Conservation (phyloP, 2,113 vertebrate species). For the Nothobranchius kuhntae region DNA sequence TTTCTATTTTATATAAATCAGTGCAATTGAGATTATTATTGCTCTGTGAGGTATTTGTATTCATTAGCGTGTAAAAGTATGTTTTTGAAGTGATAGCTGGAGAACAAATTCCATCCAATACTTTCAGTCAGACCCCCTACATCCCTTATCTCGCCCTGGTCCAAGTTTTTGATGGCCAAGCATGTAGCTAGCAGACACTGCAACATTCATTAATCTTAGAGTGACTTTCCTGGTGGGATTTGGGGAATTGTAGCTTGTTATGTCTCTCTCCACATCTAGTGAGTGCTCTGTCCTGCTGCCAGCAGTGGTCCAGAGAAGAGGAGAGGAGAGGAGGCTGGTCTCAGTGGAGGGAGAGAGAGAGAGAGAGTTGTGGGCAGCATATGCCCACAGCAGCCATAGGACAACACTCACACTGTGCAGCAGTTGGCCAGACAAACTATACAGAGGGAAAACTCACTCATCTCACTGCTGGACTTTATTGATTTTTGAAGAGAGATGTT, state of each 20-base stretch:
- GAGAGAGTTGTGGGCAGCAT: conserved; percentile 38
- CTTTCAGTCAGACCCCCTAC: conserved; percentile 3
- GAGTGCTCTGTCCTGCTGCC: conserved; percentile 52
- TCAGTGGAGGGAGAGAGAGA: conserved; percentile 19
- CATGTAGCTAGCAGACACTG: conserved; percentile 50
- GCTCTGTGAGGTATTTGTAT: not conserved
- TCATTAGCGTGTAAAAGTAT: not conserved
- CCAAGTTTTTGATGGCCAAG: conserved; percentile 46
- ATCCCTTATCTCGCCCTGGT: conserved; percentile 22
- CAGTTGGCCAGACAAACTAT: conserved; percentile 53
- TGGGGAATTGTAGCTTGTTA: conserved; percentile 60
- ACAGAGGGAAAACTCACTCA: conserved; percentile 30
- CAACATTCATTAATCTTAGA: conserved; percentile 69
- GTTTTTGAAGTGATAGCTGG: not conserved
- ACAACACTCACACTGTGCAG: conserved; percentile 41
- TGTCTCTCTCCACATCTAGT: conserved; percentile 58
- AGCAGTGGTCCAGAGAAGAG: conserved; percentile 50
- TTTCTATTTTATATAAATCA: conserved; percentile 27
- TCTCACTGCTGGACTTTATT: conserved; percentile 29
- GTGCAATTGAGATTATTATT: conserved; percentile 4
- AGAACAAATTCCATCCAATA: conserved; percentile 9
- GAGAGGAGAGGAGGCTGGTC: conserved; percentile 44
- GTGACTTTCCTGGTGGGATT: conserved; percentile 62
- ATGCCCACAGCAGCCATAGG: conserved; percentile 51
- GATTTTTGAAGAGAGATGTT: conserved; percentile 27